Evolutionary conservation across 2,888 invertebrate species (phyloP).

Genomic region (Phytoseiulus persimilis): DNA sequence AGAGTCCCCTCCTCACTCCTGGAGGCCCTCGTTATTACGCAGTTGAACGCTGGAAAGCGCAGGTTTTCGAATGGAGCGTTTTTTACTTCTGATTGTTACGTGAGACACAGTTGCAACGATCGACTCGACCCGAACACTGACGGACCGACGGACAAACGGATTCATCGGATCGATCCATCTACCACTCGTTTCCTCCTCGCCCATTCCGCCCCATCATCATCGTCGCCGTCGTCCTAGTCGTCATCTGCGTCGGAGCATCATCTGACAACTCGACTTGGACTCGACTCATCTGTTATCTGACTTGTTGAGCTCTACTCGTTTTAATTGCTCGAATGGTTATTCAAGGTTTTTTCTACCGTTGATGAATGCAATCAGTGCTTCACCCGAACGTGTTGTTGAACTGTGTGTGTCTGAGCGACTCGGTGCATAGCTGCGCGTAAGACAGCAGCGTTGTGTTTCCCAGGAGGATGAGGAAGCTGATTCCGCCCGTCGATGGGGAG

Average conservation of each 20-base stretch:
- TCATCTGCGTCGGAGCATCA: neutral
- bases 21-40: neutral
- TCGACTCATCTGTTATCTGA: neutral
- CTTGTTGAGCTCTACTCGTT: neutral
- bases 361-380: neutral
- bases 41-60: neutral
- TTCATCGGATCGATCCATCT: neutral
- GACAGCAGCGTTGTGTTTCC: neutral
- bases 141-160: neutral
- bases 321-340: neutral
- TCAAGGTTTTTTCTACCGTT: neutral
- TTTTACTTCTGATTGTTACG: neutral
- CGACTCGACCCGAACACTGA: too few species aligned
- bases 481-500: neutral
- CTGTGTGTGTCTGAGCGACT: neutral
- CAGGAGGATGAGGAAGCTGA: neutral
- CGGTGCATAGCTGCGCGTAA: neutral
- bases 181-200: neutral
- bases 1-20: neutral
- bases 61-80: neutral
- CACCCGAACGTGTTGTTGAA: neutral
- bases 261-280: neutral
- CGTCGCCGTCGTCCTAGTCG: neutral
- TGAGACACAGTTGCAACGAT: neutral
- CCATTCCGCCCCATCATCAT: neutral